Conservation (phyloP, 2,113 vertebrate species). For the Bambusicola thoracicus region DNA sequence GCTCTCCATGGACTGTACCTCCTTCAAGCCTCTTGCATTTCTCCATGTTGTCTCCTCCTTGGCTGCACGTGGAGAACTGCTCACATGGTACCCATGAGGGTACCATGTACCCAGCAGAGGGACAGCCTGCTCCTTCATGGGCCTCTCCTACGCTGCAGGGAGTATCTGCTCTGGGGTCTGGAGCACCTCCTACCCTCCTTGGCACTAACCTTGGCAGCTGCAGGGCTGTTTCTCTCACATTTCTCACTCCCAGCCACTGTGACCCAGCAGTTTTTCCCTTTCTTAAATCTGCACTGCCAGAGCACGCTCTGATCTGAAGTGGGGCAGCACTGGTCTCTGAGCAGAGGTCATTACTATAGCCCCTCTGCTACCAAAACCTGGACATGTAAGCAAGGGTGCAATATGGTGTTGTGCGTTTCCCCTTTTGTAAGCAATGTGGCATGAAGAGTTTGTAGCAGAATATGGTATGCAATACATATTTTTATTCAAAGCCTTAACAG, state of each 20-base stretch:
- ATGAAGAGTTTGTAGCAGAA: not conserved
- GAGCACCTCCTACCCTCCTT: not conserved
- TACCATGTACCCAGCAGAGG: too few relatives aligned
- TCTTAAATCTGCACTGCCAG: not conserved
- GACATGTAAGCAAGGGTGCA: not conserved
- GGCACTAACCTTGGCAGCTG: not conserved
- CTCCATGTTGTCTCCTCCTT: not conserved
- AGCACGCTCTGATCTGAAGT: not conserved
- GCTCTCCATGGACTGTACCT: not conserved
- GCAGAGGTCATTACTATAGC: not conserved
- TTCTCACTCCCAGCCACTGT: not conserved
- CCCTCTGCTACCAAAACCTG: not conserved
- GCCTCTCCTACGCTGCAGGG: not conserved
- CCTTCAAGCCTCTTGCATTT: too few relatives aligned
- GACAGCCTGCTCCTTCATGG: not conserved
- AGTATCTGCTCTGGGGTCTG: not conserved
- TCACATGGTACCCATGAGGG: not conserved
- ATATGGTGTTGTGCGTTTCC: not conserved
- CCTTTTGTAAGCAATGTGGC: not conserved
- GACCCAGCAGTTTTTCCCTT: not conserved
- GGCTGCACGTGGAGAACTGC: not conserved
- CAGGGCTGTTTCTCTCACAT: not conserved
- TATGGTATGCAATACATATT: fast-evolving
- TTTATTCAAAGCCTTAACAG: not conserved
- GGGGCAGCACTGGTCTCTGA: too few relatives aligned